These are phyloP conservation scores for Sicus ferrugineus DNA, from an alignment of 2,888 invertebrate species.

Conservation along the genomic window DNA sequence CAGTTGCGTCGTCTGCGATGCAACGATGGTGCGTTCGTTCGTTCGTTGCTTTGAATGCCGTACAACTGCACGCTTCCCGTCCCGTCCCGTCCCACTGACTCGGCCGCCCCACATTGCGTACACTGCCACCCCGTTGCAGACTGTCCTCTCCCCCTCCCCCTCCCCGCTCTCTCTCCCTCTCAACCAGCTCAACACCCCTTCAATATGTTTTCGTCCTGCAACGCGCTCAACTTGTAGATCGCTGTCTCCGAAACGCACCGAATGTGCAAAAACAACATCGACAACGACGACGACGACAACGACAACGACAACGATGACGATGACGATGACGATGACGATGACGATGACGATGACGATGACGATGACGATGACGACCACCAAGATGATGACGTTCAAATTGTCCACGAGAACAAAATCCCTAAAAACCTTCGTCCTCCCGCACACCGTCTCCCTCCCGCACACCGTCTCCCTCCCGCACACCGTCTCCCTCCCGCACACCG, in stretches of 20 bases:
- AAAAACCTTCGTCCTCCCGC: not conserved
- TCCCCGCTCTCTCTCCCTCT: not conserved
- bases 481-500: not conserved
- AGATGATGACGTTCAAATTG: not conserved
- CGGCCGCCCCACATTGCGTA: too few species aligned
- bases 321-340: too few species aligned
- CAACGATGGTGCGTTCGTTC: not conserved
- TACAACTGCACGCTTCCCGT: not conserved
- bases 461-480: not conserved
- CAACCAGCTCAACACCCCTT: too few species aligned
- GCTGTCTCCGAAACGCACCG: not conserved
- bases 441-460: not conserved
- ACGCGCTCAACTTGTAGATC: not conserved
- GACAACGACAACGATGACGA: not conserved
- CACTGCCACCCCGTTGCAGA: not conserved
- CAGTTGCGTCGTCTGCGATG: slow-evolving; percentile 1
- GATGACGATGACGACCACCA: too few species aligned
- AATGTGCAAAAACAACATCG: not conserved
- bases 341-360: too few species aligned
- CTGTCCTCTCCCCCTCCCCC: not conserved
- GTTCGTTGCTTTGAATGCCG: slow-evolving; percentile 3
- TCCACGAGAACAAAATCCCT: not conserved
- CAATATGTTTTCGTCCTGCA: not conserved
- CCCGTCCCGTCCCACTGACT: not conserved
- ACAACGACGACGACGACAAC: not conserved